Base-by-base conservation (phyloP, 1,140 invertebrate species). In the Araneus ventricosus region DNA sequence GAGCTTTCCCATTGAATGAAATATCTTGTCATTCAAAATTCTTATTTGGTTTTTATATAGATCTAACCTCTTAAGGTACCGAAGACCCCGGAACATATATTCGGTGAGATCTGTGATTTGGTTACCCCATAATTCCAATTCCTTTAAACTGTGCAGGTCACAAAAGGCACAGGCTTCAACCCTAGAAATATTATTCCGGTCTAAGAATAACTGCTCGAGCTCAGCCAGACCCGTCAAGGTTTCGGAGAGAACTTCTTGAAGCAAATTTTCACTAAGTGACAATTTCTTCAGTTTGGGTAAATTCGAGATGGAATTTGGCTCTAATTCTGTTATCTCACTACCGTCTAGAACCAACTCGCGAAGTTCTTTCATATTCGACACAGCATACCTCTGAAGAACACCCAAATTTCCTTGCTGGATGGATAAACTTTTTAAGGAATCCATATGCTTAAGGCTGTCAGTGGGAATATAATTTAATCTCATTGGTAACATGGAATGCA, bases 191-290 rank as follows among this genome's bases (percentile, higher is more conserved):
- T 93, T 85, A 30, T 94, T 94, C 17, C 87, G 34, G 3, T 94
- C 93, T 22, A 94, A 17, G 6, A 75, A 90, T 27, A 94, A 57
- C 2, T 85, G 20, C 34, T 85, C 70, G 2, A 94, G 63, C 24
- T 89, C 61, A 1, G n/a, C 52, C 5, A 94, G 20, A 6, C 45
- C 41, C 4, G n/a, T 59, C 17, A 94, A 63, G 2, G 93, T 27
- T 14, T 90, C 67, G 2, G 59, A 80, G 2, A 75, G 22, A 6
- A 99, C 95, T 96, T 99, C 98, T 80, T 96, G 97, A 37, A 99
- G 98, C 95, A 98, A 97, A 96, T 99, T 99, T 94, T 98, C 97
- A 95, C 98, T 98, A 4, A 99, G 96, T 96, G 99, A 99, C 1
- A 99, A 96, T 94, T 99, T 96, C 94, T 97, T 97, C 84, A 99